Conservation (phyloP, 2,888 invertebrate species). For the Mycalesis mineus region DNA sequence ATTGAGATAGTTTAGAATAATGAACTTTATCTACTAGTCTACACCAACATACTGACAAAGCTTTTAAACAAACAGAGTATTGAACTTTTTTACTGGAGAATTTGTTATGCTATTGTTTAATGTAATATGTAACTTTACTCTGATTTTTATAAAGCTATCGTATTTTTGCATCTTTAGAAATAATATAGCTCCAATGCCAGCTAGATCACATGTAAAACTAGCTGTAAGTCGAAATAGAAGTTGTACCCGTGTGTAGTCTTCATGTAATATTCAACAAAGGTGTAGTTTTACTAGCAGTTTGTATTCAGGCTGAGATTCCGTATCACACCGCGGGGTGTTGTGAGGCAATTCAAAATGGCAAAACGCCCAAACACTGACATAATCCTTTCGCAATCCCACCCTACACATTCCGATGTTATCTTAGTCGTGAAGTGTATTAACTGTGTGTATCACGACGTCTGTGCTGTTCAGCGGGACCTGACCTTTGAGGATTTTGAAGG, state of each 20-base stretch:
- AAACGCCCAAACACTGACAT: slow-evolving; percentile 40
- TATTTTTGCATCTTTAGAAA: too few relatives aligned
- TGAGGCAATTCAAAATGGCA: slow-evolving; percentile 44
- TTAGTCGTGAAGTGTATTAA: slow-evolving; percentile 12
- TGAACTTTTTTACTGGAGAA: too few relatives aligned
- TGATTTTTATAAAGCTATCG: too few relatives aligned
- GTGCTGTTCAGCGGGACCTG: neutral
- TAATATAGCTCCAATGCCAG: too few relatives aligned
- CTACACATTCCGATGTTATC: slow-evolving; percentile 30
- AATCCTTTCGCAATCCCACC: slow-evolving; percentile 29
- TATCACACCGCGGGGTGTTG: slow-evolving; percentile 39
- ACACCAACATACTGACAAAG: too few relatives aligned
- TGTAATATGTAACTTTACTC: too few relatives aligned
- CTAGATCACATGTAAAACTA: too few relatives aligned
- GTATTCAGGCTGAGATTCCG: slow-evolving; percentile 61
- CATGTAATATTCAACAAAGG: slow-evolving; percentile 59
- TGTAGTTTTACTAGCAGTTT: slow-evolving; percentile 44
- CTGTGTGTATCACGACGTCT: neutral
- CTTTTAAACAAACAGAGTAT: too few relatives aligned
- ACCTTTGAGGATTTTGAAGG: neutral
- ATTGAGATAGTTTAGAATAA: too few relatives aligned
- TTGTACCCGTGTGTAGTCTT: slow-evolving; percentile 23
- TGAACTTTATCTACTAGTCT: too few relatives aligned
- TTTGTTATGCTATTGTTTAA: too few relatives aligned
- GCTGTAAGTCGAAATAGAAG: neutral